These are phyloP conservation scores for Galeopterus variegatus DNA, from an alignment of 2,113 vertebrate genomes.

Conservation along the genomic window DNA sequence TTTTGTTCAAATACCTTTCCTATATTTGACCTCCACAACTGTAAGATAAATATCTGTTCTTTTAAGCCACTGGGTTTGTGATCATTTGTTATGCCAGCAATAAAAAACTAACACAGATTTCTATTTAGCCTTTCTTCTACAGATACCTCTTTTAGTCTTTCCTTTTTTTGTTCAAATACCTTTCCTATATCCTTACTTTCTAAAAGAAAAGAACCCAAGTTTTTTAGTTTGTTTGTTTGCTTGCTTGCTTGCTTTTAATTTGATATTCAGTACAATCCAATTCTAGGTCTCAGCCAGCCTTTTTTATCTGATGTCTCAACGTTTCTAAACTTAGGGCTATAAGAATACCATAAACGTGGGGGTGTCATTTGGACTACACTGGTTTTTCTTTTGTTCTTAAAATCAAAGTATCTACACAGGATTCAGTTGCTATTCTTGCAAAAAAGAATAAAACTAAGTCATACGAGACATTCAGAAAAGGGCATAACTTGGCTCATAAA, in stretches of 20 bases:
- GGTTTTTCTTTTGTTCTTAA: not conserved
- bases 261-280: not conserved
- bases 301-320: not conserved
- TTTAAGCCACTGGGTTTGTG: not conserved
- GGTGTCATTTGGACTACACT: not conserved
- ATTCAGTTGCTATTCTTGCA: not conserved
- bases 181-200: not conserved
- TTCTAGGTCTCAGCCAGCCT: not conserved
- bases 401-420: not conserved
- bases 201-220: not conserved
- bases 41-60: not conserved
- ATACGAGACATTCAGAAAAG: not conserved
- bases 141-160: not conserved
- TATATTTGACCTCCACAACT: not conserved
- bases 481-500: not conserved
- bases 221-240: no score
- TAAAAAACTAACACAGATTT: not conserved
- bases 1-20: not conserved
- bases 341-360: not conserved
- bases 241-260: not conserved
- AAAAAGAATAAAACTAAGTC: not conserved
- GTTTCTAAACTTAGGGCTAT: not conserved
- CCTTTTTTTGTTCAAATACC: not conserved
- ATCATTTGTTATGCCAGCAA: not conserved
- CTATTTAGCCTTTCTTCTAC: not conserved